Percentiles rank a stretch among this genome's conserved stretches.
Conservation (phyloP, 2,888 invertebrate species). For the Coleophora flavipennella region DNA sequence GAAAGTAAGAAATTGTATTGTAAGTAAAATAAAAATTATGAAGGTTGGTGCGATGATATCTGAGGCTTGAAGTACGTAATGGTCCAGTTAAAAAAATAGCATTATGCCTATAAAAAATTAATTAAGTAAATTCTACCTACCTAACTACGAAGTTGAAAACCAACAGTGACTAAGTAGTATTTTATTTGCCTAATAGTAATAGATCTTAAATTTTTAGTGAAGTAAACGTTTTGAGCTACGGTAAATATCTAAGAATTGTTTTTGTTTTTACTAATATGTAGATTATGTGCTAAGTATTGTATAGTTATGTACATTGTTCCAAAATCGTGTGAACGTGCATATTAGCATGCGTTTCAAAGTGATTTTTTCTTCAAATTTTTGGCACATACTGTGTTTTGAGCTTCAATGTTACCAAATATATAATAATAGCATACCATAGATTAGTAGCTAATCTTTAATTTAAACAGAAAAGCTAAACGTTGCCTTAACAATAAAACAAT, state of each 20-base stretch:
- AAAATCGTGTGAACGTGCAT: slow-evolving; percentile 40
- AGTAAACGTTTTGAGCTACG: slow-evolving; percentile 62
- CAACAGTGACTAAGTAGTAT: slow-evolving; percentile 26
- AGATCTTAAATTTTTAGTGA: slow-evolving; percentile 49
- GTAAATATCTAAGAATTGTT: slow-evolving; percentile 48
- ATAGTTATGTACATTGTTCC: slow-evolving; percentile 65
- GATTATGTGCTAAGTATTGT: slow-evolving; percentile 39
- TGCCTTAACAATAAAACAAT: too few relatives aligned
- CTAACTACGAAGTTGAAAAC: slow-evolving; percentile 28
- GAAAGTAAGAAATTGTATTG: too few relatives aligned
- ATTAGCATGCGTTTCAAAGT: neutral
- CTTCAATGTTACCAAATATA: slow-evolving; percentile 34
- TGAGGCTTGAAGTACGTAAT: too few relatives aligned
- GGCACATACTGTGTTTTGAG: slow-evolving; percentile 56
- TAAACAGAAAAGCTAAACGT: too few relatives aligned
- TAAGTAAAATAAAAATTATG: too few relatives aligned
- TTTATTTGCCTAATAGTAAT: slow-evolving; percentile 37
- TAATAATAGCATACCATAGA: too few relatives aligned
- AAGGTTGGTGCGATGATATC: too few relatives aligned
- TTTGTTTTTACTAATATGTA: slow-evolving; percentile 23
- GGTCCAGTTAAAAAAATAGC: too few relatives aligned
- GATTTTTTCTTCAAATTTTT: slow-evolving; percentile 27
- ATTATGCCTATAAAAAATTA: too few relatives aligned
- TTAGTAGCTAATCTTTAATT: too few relatives aligned
- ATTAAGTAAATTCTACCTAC: too few relatives aligned